Percentiles rank a stretch among this genome's conserved stretches.
Conservation (phyloP, 2,797 vertebrate species). For the Acomys russatus region DNA sequence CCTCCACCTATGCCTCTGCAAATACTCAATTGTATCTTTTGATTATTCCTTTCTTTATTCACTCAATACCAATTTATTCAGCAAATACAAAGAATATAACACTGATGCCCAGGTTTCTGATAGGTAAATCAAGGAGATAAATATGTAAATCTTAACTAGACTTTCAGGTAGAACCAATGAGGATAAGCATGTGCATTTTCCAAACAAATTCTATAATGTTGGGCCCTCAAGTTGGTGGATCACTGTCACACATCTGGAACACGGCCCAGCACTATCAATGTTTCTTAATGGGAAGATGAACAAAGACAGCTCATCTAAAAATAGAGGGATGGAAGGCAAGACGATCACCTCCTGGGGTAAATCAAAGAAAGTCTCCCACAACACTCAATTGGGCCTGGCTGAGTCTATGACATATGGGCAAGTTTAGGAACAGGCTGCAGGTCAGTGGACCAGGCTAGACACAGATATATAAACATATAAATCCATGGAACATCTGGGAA, state of each 20-base stretch:
- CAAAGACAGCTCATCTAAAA: neutral
- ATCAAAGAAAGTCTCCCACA: conserved; percentile 7
- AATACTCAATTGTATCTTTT: conserved; percentile 28
- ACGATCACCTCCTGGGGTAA: neutral
- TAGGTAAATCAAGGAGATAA: conserved; percentile 49
- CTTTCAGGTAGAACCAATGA: neutral
- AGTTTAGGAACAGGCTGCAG: neutral
- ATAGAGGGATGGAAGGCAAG: neutral
- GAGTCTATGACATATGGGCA: neutral
- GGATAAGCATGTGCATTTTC: neutral
- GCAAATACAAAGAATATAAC: neutral
- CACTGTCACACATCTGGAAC: neutral
- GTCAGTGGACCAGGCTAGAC: neutral
- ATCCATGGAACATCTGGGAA: neutral
- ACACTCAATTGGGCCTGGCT: neutral
- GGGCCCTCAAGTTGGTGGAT: conserved; percentile 2
- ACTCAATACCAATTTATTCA: conserved; percentile 50
- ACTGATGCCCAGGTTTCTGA: neutral
- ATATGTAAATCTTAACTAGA: neutral
- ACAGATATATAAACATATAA: neutral
- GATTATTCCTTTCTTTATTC: conserved; percentile 47
- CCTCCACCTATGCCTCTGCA: neutral
- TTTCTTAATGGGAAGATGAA: conserved; percentile 21
- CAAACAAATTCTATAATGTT: neutral
- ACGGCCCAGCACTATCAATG: neutral